Conservation (phyloP, 2,888 invertebrate genomes). For the Serrognathus titanus region DNA sequence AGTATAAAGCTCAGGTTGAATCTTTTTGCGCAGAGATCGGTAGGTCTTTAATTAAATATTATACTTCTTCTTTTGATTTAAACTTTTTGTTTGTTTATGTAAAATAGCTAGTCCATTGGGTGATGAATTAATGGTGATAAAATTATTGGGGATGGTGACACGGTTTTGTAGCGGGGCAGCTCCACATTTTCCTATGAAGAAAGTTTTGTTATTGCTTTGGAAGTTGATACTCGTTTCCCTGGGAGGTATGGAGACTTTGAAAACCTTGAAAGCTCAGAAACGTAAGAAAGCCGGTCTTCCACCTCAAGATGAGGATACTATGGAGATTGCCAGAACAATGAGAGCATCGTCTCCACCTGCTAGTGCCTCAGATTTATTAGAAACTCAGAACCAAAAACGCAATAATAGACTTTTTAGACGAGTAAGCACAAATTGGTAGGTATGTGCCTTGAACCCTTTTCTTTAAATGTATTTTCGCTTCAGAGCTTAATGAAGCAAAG, state of each 20-base stretch:
- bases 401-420: conserved; percentile 69
- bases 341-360: conserved; percentile 93
- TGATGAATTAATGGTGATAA: conserved; percentile 83
- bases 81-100: neutral
- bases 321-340: conserved; percentile 92
- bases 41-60: conserved; percentile 27
- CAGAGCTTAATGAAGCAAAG: conserved; percentile 88
- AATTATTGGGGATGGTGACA: conserved; percentile 93
- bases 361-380: conserved; percentile 84
- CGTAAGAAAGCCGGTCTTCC: conserved; percentile 70
- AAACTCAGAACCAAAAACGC: conserved; percentile 77
- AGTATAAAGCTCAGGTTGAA: conserved; percentile 52
- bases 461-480: conserved; percentile 22
- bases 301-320: conserved; percentile 84
- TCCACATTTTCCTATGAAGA: conserved; percentile 98
- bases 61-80: neutral
- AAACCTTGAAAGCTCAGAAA: conserved; percentile 69
- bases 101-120: conserved; percentile 54
- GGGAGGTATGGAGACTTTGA: conserved; percentile 85
- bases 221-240: conserved; percentile 88
- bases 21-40: conserved; percentile 60
- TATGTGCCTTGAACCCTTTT: conserved; percentile 9
- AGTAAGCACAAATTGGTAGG: conserved; percentile 45
- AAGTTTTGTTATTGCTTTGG: conserved; percentile 92
- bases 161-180: conserved; percentile 93